Percentiles rank a stretch among this genome's conserved stretches.
Conservation (phyloP, 2,888 invertebrate species). For the Metallyticus violacea region DNA sequence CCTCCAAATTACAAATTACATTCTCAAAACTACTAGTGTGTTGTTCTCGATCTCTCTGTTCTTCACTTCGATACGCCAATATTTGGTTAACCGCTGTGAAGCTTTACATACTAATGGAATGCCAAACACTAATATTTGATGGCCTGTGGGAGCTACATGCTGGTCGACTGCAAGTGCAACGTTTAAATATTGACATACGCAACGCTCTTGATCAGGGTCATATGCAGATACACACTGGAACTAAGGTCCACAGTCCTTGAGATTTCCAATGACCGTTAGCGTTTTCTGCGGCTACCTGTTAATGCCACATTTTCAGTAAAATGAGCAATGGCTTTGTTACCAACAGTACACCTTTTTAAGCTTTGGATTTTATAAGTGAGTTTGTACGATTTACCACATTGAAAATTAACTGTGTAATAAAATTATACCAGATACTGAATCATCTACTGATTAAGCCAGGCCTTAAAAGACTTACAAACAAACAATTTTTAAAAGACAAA, state of each 20-base stretch:
- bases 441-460: no score
- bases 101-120: neutral
- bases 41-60: no score
- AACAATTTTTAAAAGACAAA: no score
- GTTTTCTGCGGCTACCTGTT: neutral
- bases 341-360: no score
- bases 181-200: neutral
- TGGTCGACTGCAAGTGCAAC: neutral
- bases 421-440: no score
- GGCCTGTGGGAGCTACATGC: neutral
- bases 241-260: neutral
- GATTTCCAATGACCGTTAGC: neutral
- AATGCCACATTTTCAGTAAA: no score
- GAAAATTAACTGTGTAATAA: no score
- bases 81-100: neutral
- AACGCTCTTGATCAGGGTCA: neutral
- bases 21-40: neutral
- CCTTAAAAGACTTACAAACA: no score
- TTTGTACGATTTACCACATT: no score
- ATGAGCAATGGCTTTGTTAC: no score
- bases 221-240: neutral
- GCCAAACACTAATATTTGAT: neutral
- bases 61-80: neutral
- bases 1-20: neutral
- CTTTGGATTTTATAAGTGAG: no score